A percentile compares a stretch with the other conserved stretches of the same genome.
phyloP scores from a whole-genome alignment of 2,888 invertebrate species.

The Cephus nigrinus region DNA sequence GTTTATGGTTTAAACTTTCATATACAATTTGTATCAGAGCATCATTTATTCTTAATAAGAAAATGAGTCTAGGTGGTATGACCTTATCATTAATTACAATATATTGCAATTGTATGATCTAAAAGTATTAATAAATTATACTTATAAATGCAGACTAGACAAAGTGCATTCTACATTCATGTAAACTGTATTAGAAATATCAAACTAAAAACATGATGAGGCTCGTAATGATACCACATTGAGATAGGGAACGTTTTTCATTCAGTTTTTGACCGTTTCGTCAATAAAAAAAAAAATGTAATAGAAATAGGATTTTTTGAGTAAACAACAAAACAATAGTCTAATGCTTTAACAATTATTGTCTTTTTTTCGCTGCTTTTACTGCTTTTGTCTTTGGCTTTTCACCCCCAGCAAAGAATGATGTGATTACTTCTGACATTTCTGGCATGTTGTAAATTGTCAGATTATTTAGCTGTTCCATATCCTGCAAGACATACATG shows the following conservation, averaged over 20 bases:
- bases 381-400: slow-evolving; percentile 67
- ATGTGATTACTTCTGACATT: slow-evolving; percentile 94
- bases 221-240: neutral
- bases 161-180: neutral
- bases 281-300: neutral
- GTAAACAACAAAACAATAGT: neutral
- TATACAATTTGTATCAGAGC: neutral
- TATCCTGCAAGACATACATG: slow-evolving; percentile 70
- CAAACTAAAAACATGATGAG: no score
- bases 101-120: neutral
- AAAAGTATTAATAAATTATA: neutral
- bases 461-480: slow-evolving; percentile 88
- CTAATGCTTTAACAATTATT: slow-evolving; percentile 40
- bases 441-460: slow-evolving; percentile 90
- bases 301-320: neutral
- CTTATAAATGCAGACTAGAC: neutral
- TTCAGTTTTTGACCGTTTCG: neutral
- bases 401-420: slow-evolving; percentile 81
- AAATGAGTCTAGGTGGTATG: neutral
- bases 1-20: neutral
- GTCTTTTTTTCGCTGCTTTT: slow-evolving; percentile 65
- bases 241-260: neutral
- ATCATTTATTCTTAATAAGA: neutral
- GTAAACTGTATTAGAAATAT: neutral
- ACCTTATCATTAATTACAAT: neutral